Evolutionary conservation across 2,113 vertebrate species (phyloP).

Genomic region (Perognathus longimembris): DNA sequence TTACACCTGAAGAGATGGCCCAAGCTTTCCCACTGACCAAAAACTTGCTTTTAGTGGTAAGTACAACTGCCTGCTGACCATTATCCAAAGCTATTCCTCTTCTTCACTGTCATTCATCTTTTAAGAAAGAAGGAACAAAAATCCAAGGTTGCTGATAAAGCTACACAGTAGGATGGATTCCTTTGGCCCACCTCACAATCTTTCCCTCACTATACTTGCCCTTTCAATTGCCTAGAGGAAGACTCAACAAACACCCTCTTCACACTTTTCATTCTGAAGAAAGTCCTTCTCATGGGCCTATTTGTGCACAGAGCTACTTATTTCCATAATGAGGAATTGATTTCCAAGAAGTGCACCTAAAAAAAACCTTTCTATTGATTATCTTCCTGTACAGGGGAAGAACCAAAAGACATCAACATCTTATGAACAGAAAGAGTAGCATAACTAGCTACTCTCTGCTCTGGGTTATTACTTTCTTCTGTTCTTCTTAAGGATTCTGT

Average conservation of each 20-base stretch:
- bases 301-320: slow-evolving; percentile 16
- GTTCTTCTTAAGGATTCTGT: slow-evolving; percentile 14
- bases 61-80: neutral
- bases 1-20: neutral
- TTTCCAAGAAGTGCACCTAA: slow-evolving; percentile 48
- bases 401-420: slow-evolving; percentile 55
- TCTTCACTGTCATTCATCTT: neutral
- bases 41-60: neutral
- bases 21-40: neutral
- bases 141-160: neutral
- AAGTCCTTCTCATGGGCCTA: neutral
- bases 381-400: slow-evolving; percentile 11
- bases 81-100: neutral
- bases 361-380: slow-evolving; percentile 57
- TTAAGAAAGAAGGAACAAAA: neutral
- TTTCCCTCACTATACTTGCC: neutral
- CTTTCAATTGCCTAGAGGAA: neutral
- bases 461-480: slow-evolving; percentile 47
- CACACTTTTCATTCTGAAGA: neutral
- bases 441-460: slow-evolving; percentile 17
- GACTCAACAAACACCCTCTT: neutral
- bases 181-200: neutral
- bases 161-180: neutral
- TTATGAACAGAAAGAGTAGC: slow-evolving; percentile 44
- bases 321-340: slow-evolving; percentile 47